A percentile compares a stretch with the other conserved stretches of the same genome.
These are phyloP conservation scores for Cerastis leucographa DNA, from an alignment of 2,888 invertebrate species.

Conservation along the genomic window DNA sequence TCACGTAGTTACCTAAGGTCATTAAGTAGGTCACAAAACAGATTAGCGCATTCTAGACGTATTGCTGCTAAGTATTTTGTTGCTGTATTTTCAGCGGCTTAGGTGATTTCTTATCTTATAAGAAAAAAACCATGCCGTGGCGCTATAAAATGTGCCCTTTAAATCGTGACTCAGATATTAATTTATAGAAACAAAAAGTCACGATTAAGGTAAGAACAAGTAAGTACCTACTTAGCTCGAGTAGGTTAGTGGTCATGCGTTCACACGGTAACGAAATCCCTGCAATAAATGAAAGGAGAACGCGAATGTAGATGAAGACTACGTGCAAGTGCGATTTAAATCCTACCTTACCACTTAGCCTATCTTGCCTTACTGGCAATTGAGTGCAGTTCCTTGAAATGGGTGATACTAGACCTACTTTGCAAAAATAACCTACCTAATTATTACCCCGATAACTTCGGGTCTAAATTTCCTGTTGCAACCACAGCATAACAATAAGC, in stretches of 20 bases:
- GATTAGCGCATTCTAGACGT: background rate
- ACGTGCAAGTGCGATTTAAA: background rate
- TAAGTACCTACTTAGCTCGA: background rate
- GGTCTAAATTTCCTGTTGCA: too few relatives aligned
- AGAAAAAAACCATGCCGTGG: background rate
- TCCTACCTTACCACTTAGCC: background rate
- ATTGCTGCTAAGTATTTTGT: background rate
- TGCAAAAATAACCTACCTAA: too few relatives aligned
- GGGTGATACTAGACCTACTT: too few relatives aligned
- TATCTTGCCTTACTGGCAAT: too few relatives aligned
- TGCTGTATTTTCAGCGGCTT: background rate
- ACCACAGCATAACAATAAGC: too few relatives aligned
- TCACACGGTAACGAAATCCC: background rate
- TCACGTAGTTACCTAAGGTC: too few relatives aligned
- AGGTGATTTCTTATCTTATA: conserved; percentile 1
- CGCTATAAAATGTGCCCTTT: background rate
- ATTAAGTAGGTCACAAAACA: too few relatives aligned
- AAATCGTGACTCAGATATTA: conserved; percentile 2
- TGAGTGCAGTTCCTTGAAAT: too few relatives aligned
- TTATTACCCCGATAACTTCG: too few relatives aligned
- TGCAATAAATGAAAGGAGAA: background rate
- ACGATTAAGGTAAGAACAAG: background rate
- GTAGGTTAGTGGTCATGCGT: background rate
- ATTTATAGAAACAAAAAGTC: background rate
- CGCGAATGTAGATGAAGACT: background rate